phyloP scores from a whole-genome alignment of 2,113 vertebrate species.

The Myiopsitta monachus region DNA sequence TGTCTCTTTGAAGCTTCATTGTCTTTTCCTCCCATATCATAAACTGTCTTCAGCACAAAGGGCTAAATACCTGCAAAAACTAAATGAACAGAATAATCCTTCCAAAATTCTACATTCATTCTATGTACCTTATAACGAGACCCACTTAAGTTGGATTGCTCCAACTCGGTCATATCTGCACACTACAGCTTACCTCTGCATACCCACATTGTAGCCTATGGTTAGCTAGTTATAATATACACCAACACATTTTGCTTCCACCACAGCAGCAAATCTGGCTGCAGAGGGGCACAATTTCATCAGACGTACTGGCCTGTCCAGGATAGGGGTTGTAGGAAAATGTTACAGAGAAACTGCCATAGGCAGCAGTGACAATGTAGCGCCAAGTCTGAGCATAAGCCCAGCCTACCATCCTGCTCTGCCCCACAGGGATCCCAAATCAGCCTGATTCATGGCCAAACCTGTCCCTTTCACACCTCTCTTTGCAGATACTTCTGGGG shows the following conservation, averaged over 20 bases:
- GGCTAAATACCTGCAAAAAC: background rate
- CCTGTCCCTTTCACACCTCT: background rate
- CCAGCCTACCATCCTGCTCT: background rate
- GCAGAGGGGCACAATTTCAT: background rate
- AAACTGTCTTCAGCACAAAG: background rate
- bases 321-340: background rate
- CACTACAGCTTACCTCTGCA: background rate
- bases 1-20: background rate
- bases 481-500: background rate
- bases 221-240: background rate
- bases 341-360: accelerated
- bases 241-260: background rate
- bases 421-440: background rate
- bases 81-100: background rate
- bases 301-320: background rate
- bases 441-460: background rate
- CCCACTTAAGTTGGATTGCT: background rate
- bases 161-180: background rate
- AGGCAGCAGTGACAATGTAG: background rate
- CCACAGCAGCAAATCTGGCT: background rate
- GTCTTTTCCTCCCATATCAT: background rate
- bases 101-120: background rate
- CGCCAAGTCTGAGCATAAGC: background rate
- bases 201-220: background rate
- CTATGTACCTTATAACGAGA: background rate